Evolutionary conservation across 2,797 vertebrate species (phyloP), one percentile per base, ranked within the genome.

Genomic region (Anguilla anguilla): DNA sequence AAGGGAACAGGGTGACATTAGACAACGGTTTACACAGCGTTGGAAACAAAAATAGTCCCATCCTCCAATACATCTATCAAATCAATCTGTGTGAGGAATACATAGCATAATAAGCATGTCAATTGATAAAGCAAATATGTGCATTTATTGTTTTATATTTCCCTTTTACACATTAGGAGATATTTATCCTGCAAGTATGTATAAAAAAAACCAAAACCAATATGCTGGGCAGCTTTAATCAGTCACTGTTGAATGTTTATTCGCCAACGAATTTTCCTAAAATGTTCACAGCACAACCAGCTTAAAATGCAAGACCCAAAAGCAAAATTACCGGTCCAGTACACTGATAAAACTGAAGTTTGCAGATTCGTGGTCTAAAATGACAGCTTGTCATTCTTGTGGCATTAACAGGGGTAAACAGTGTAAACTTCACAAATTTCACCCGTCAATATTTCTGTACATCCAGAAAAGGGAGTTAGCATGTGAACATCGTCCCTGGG

Each of bases 1-100:
- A 93, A 86, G 91, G 89, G 43, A 84, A 3, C n/a, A 77, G 88
- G 35, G 2, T 92, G 11, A 25, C 64, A 43, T 86, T 2, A 83
- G 86, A 49, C 11, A 28, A 31, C 84, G 7, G 2, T 0, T 61
- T 81, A 86, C n/a, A 67, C 57, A 55, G 6, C 11, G 17, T 39
- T 64, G 59, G 22, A 64, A 22, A 64, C 53, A 55, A 51, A 51
- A 59, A 59, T 2, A 15, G 57, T 59, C 17, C 22, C 59, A 64
- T 64, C 59, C 59, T 64, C 22, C 59, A 64, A 4, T 64, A 6
- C 6, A 39, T 39, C 39, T 39, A 39, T 39, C 39, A 39, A 39
- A 39, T 39, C 39, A 31, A 2, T 72, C 67, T 28, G 67, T 31
- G 28, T 28, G 10, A 1, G 6, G 6, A 31, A 10, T 28, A 72